Percentiles rank a stretch among this genome's conserved stretches.
Conservation (phyloP, 1,140 invertebrate species). For the Leucophenga varia region DNA sequence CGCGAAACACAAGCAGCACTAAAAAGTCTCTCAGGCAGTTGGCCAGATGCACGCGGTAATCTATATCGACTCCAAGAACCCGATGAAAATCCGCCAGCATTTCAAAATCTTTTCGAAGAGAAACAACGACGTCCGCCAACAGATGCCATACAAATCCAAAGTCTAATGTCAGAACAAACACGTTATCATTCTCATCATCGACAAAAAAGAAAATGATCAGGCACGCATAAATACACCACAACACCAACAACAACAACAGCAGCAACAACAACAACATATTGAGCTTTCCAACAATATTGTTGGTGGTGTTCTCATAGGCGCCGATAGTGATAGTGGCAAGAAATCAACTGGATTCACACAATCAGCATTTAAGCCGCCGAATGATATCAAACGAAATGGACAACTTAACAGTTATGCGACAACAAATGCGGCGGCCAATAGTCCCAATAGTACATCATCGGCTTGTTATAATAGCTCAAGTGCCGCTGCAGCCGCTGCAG, state of each 20-base stretch:
- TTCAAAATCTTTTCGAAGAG: constrained; percentile 83
- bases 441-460: too few species aligned
- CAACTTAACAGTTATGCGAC: constrained; percentile 37
- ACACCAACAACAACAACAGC: not conserved
- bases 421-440: not conserved
- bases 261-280: constrained; percentile 4
- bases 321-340: too few species aligned
- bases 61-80: constrained; percentile 66
- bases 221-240: constrained; percentile 40
- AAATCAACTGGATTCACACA: constrained; percentile 63
- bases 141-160: too few species aligned
- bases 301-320: too few species aligned
- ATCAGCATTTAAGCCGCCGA: constrained; percentile 75
- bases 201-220: constrained; percentile 55
- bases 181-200: constrained; percentile 37
- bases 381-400: constrained; percentile 60
- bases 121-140: constrained; percentile 63
- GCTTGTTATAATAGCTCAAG: too few species aligned
- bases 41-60: constrained; percentile 67
- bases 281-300: too few species aligned
- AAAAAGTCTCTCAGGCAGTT: constrained; percentile 79
- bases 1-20: constrained; percentile 83
- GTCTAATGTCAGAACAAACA: too few species aligned
- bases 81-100: constrained; percentile 76
- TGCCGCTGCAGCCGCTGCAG: constrained; percentile 24